phyloP scores from a whole-genome alignment of 2,888 invertebrate genomes.

The Pecten maximus region DNA sequence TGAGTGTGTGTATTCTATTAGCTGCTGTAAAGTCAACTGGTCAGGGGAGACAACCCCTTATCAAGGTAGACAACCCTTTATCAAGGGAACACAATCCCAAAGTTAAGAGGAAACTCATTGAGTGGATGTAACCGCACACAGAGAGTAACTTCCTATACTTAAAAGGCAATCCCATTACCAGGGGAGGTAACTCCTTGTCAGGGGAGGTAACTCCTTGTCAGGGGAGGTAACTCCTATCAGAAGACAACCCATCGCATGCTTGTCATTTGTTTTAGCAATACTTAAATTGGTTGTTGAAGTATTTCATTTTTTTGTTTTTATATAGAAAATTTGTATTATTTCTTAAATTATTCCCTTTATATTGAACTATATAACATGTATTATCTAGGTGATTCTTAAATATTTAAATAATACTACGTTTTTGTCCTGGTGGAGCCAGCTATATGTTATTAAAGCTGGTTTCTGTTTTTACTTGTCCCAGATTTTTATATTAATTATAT shows the following conservation, averaged over 20 bases:
- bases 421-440: not conserved
- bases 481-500: not conserved
- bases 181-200: not conserved
- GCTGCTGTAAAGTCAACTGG: not conserved
- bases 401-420: not conserved
- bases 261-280: constrained; percentile 22
- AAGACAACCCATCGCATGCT: not conserved
- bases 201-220: not conserved
- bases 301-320: constrained; percentile 10
- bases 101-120: no score
- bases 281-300: not conserved
- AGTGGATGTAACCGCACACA: no score
- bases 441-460: not conserved
- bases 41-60: not conserved
- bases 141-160: not conserved
- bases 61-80: not conserved
- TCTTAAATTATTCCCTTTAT: constrained; percentile 24
- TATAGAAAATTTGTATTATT: not conserved
- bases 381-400: not conserved
- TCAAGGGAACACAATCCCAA: no score
- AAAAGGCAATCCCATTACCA: not conserved
- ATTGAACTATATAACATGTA: not conserved
- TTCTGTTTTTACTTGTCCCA: not conserved
- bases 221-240: not conserved
- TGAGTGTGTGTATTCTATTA: not conserved